Conservation (phyloP, 2,797 vertebrate genomes). For the Schizopygopsis pylzovi region DNA sequence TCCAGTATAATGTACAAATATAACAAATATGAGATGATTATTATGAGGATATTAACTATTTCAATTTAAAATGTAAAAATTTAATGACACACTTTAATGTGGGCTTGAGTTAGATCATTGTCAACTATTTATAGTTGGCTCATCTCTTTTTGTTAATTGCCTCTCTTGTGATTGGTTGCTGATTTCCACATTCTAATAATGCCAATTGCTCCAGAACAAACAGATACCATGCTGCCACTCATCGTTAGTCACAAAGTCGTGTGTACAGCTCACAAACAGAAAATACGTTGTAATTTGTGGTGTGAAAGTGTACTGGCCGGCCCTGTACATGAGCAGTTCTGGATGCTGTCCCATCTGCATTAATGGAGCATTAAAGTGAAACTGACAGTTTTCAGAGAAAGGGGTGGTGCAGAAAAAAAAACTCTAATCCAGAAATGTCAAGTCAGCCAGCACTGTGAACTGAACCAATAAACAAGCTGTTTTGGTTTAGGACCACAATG, state of each 20-base stretch:
- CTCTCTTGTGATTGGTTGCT: constrained; percentile 47
- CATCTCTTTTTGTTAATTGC: constrained; percentile 45
- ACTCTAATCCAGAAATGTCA: constrained; percentile 17
- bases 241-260: constrained; percentile 59
- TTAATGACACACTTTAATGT: constrained; percentile 25
- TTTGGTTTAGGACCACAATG: constrained; percentile 68
- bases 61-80: constrained; percentile 8
- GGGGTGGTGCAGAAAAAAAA: constrained; percentile 67
- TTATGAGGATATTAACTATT: background rate
- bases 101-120: constrained; percentile 32
- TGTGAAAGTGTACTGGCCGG: constrained; percentile 33
- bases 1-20: background rate
- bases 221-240: constrained; percentile 51
- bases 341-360: constrained; percentile 67
- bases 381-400: constrained; percentile 74
- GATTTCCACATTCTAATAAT: constrained; percentile 51
- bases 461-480: constrained; percentile 68
- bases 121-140: constrained; percentile 25
- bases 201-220: constrained; percentile 48
- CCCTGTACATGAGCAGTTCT: constrained; percentile 61
- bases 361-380: constrained; percentile 78
- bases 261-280: constrained; percentile 57
- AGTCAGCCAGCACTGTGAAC: constrained; percentile 70
- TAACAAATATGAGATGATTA: background rate
- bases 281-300: constrained; percentile 52